Percentiles rank a stretch among this genome's conserved stretches.
These are phyloP conservation scores for Seriola rivoliana DNA, from an alignment of 2,113 vertebrate species.

Conservation along the genomic window DNA sequence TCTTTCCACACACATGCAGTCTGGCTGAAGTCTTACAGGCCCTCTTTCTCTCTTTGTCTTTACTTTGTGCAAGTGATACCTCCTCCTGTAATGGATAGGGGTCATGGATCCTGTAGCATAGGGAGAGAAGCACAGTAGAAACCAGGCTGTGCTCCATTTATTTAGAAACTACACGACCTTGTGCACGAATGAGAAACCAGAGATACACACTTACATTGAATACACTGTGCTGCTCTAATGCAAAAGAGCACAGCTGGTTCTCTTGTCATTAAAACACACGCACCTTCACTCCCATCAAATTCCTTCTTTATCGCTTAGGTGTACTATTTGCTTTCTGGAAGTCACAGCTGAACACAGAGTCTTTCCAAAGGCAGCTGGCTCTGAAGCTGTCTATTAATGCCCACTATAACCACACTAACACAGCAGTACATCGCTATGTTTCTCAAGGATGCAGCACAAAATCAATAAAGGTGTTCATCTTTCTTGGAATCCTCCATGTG, in stretches of 20 bases:
- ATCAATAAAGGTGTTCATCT: conserved; percentile 33
- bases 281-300: neutral
- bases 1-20: conserved; percentile 25
- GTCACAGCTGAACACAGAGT: neutral
- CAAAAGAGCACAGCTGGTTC: neutral
- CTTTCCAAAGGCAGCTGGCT: neutral
- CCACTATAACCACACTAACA: conserved; percentile 21
- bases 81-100: conserved; percentile 69
- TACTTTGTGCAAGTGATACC: conserved; percentile 59
- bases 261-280: neutral
- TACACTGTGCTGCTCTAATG: neutral
- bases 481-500: neutral
- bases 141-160: conserved; percentile 51
- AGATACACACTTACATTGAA: neutral
- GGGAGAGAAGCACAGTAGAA: conserved; percentile 31
- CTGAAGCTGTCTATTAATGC: conserved; percentile 20
- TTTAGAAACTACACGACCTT: conserved; percentile 29
- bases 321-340: conserved; percentile 19
- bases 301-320: neutral
- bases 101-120: conserved; percentile 55
- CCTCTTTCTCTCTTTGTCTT: conserved; percentile 44
- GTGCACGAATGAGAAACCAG: conserved; percentile 17
- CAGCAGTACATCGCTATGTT: conserved; percentile 11
- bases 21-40: conserved; percentile 54
- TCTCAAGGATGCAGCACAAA: conserved; percentile 35